Base-by-base conservation (phyloP, 2,113 vertebrate genomes). In the Lasiurus borealis region DNA sequence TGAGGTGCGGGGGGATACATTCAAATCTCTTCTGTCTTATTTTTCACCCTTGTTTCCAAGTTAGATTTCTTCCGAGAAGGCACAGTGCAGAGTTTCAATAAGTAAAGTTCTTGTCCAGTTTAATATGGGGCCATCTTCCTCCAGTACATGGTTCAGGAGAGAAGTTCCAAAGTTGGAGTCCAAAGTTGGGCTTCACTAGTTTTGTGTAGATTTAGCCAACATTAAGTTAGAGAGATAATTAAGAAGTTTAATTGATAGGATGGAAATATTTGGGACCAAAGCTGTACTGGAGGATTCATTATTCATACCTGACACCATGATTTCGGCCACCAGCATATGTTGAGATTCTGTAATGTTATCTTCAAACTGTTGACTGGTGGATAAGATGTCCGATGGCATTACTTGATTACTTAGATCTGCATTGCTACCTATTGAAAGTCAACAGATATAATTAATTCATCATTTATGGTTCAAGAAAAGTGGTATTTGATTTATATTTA, bases 251-350 rank as follows among this genome's bases (percentile, higher is more conserved):
- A 46, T 2, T 4, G 6, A 44, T 57, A n/a, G 36, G 31, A 64
- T 31, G 72, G 71, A 92, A 71, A 71, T 13, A 71, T 23, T 18
- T 21, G n/a, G 44, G 36, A 29, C 6, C 81, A 68, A n/a, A 88
- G 18, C 1, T 29, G 0, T 48, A 18, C 5, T 10, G 46, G 23
- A 86, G 21, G 93, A 88, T 59, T 9, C 21, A 18, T 66, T 25
- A 44, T 85, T 87, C 97, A 21, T 99, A 99, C 99, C 99, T 99
- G 99, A 99, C 73, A 99, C 97, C 99, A 99, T 98, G 92, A 99
- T 98, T 95, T 99, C 99, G 8, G 98, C 98, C 92, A 97, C 98
- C 34, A 98, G 93, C 23, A 18, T 93, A 8, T 4, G 27, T 0
- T 80, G 96, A 1, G 8, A 86, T 23, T 89, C 77, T n/a, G 27